Conservation (phyloP, 1,140 invertebrate species). For the Triops cancriformis region DNA sequence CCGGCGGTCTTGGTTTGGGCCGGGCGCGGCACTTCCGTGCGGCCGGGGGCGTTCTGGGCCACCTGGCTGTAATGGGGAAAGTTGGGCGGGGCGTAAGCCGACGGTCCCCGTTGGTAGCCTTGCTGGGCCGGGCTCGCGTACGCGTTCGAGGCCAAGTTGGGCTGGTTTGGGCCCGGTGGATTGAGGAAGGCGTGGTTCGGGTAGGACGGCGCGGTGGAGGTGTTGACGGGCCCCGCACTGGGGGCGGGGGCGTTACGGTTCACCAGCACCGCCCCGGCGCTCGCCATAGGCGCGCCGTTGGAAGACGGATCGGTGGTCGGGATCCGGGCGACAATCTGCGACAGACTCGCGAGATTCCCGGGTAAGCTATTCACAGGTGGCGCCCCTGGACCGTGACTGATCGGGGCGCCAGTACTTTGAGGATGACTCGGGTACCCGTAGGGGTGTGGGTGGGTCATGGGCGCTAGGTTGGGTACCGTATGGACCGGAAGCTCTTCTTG, state of each 20-base stretch:
- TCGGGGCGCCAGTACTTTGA: neutral
- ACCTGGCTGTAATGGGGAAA: conserved; percentile 34
- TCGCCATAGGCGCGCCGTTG: conserved; percentile 27
- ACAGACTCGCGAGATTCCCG: conserved; percentile 47
- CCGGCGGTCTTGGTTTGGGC: neutral
- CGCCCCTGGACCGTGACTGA: conserved; percentile 22
- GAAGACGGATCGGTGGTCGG: conserved; percentile 38
- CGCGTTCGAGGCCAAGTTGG: conserved; percentile 21
- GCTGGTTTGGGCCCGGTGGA: conserved; percentile 18
- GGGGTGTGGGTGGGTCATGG: conserved; percentile 45
- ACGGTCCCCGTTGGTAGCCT: conserved; percentile 43
- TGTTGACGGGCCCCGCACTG: conserved; percentile 26
- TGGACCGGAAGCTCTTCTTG: conserved; percentile 9
- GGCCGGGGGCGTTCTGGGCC: neutral
- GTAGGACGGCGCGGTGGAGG: conserved; percentile 27
- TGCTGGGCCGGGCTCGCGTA: conserved; percentile 43
- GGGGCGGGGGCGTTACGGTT: conserved; percentile 25
- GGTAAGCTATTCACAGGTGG: conserved; percentile 33
- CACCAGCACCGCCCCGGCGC: conserved; percentile 23
- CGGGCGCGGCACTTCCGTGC: neutral
- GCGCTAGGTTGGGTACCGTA: conserved; percentile 49
- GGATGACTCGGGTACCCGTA: conserved; percentile 15
- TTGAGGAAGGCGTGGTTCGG: conserved; percentile 30
- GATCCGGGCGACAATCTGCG: conserved; percentile 52
- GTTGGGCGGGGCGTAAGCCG: conserved; percentile 45